Evolutionary conservation across 1,140 invertebrate genomes (phyloP), one percentile per base, ranked within the genome.

Genomic region (Eumaeus atala): DNA sequence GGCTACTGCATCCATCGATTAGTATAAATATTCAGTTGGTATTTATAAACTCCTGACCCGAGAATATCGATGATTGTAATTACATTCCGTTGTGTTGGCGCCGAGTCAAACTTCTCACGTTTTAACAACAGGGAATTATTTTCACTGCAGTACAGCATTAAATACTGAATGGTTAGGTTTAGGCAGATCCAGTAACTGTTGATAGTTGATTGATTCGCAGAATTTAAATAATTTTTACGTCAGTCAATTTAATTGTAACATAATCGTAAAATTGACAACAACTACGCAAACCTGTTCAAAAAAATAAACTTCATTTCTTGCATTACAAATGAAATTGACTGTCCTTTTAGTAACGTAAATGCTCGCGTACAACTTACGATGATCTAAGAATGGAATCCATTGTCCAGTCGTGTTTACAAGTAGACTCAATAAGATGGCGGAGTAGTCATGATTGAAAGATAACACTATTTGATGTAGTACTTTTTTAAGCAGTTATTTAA

Each of bases 361-460:
- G 6, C 21, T 28, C 21, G n/a, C n/a, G n/a, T n/a, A n/a, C n/a
- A n/a, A n/a, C n/a, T n/a, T n/a, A 28, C 2, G 6, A 28, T 28
- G 21, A 28, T 28, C 6, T 6, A 6, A 28, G 6, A 28, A 28
- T 28, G 2, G 6, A 28, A 28, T 28, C 6, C 21, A 28, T 28
- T 2, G 21, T 28, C 6, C 21, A 3, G 2, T 28, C 6, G 6
- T 3, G 2, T 28, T 28, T 28, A 6, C 6, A 28, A 72, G 69
- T 70, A 77, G 72, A 58, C 69, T 74, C 74, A 80, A 80, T 71
- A 80, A 61, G 65, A 61, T 61, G 55, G 64, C 49, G 54, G 62
- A 51, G 11, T 10, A 6, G 48, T 60, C 56, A 62, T 78, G 77
- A 78, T 78, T 77, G 74, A 77, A 81, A 72, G 72, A 81, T 77